phyloP scores from a whole-genome alignment of 2,888 invertebrate species.

The Neoaliturus tenellus region DNA sequence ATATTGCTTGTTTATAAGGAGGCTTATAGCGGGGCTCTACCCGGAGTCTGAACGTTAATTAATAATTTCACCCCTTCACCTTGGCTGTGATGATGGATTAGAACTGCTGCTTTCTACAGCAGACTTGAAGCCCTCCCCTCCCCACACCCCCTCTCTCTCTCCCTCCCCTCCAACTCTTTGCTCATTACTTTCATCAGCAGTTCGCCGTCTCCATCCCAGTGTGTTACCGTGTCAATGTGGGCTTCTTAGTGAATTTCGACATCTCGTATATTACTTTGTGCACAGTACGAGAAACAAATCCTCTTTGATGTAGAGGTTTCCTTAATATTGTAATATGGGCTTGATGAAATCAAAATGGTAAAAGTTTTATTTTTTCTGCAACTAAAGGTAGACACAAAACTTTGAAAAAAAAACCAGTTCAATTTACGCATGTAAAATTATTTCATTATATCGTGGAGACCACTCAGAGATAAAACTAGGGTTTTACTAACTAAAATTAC shows the following conservation, averaged over 20 bases:
- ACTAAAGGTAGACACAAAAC: no score
- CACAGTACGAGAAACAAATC: background rate
- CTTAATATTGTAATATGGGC: background rate
- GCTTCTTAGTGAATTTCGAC: conserved; percentile 24
- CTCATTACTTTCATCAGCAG: conserved; percentile 40
- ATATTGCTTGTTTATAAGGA: conserved; percentile 53
- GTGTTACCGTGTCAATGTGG: conserved; percentile 43
- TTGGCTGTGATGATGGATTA: conserved; percentile 46
- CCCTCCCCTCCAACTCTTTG: conserved; percentile 30
- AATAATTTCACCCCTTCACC: conserved; percentile 54
- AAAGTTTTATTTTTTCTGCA: no score
- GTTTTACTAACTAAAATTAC: no score
- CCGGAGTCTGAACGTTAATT: conserved; percentile 55
- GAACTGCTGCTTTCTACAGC: conserved; percentile 35
- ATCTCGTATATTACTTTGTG: conserved; percentile 21
- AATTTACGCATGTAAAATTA: no score
- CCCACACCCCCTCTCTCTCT: conserved; percentile 3
- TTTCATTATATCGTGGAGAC: no score
- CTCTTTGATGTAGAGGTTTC: background rate
- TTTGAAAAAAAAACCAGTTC: no score
- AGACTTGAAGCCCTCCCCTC: conserved; percentile 1
- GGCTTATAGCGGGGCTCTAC: conserved; percentile 41
- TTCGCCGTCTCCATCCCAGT: conserved; percentile 31
- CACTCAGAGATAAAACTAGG: no score
- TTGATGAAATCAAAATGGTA: background rate